Base-by-base conservation (phyloP, 2,888 invertebrate genomes). In the Ormyrus rosae region DNA sequence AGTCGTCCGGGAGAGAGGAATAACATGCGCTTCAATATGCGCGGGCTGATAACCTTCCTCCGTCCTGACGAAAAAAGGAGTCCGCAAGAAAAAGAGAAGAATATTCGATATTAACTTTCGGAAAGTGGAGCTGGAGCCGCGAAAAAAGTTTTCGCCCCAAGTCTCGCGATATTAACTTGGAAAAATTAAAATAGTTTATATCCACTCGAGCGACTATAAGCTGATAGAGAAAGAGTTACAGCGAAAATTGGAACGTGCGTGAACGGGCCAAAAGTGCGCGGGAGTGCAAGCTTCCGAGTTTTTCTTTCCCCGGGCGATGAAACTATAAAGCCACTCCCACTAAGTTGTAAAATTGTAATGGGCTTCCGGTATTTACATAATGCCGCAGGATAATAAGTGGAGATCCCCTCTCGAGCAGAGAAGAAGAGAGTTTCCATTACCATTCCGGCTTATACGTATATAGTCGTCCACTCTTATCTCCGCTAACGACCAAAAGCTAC, bases 321-420 rank as follows among this genome's bases (percentile, higher is more conserved):
- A 89, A 89, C 87, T 87, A 86, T 88, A 88, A 89, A 89, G 85
- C 86, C 85, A 87, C 87, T 87, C 85, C 85, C 85, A 84, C 86
- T 86, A 88, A 88, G 87, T 88, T 89, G 88, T 89, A 89, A 89
- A 89, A 90, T 89, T 87, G 87, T 88, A 89, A 89, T 89, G 86
- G 88, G 84, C 87, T 88, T 87, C 86, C 87, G 87, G 88, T 89
- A 89, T 89, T 89, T 89, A 88, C 89, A 89, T 89, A 89, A 89
- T 89, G 85, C 86, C 84, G 84, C 85, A 86, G 86, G 83, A 89
- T 89, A 89, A 89, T 88, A 88, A 89, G 88, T 88, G 85, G 85
- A 87, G 87, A 86, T 88, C 85, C 84, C 83, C 67, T 34, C 8
- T n/a, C 11, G 53, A 60, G 13, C 34, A 34, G 34, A 34, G 3